Conservation (phyloP, 2,888 invertebrate genomes). For the Carcina quercana region DNA sequence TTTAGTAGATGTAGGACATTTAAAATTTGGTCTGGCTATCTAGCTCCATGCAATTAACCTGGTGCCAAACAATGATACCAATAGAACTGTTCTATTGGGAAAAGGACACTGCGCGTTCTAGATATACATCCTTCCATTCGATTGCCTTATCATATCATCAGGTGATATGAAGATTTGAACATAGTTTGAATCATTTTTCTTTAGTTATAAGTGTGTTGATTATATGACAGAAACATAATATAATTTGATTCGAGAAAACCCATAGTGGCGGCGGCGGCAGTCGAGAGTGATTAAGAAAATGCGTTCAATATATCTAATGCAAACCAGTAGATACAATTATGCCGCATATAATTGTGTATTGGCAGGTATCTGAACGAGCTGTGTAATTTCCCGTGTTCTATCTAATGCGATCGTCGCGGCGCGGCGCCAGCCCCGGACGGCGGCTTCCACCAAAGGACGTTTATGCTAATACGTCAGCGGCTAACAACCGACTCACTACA, state of each 20-base stretch:
- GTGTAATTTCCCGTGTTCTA: constrained; percentile 62
- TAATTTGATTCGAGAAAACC: no score
- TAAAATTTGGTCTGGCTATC: no score
- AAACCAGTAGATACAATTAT: constrained; percentile 43
- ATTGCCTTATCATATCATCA: no score
- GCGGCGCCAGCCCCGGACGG: constrained; percentile 58
- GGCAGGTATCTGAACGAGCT: constrained; percentile 51
- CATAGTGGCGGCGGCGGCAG: no score
- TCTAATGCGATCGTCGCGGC: constrained; percentile 60
- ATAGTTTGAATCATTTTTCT: no score
- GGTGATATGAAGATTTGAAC: no score
- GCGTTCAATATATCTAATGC: constrained; percentile 32
- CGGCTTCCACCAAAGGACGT: constrained; percentile 57
- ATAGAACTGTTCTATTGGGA: no score
- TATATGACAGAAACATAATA: not conserved
- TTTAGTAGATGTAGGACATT: no score
- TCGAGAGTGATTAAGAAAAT: constrained; percentile 36
- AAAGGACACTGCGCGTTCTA: no score
- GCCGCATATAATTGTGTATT: constrained; percentile 54
- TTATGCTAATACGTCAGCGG: constrained; percentile 57
- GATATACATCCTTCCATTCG: no score
- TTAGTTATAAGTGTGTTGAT: not conserved
- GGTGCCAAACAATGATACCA: no score
- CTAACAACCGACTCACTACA: constrained; percentile 39
- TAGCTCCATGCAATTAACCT: no score